phyloP scores from a whole-genome alignment of 2,888 invertebrate species.

The Polymixis lichenea region DNA sequence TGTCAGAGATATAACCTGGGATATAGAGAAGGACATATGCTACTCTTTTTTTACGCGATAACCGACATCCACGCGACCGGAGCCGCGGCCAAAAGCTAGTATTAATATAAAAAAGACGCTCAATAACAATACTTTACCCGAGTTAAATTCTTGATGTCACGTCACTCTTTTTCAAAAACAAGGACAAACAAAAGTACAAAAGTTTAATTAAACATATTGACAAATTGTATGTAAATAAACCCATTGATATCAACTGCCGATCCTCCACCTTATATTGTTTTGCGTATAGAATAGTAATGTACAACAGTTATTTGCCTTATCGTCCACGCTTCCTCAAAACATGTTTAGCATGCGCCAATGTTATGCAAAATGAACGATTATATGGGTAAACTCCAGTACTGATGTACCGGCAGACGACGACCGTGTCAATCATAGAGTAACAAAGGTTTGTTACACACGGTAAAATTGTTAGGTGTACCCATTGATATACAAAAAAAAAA shows the following conservation, averaged over 20 bases:
- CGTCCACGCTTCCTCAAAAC: constrained; percentile 64
- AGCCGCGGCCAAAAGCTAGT: too few relatives aligned
- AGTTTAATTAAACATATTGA: constrained; percentile 4
- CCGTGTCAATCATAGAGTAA: constrained; percentile 17
- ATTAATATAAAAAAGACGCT: neutral
- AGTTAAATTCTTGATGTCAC: neutral
- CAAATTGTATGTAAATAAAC: constrained; percentile 30
- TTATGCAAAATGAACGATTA: constrained; percentile 55
- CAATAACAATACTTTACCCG: neutral
- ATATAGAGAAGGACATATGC: too few relatives aligned
- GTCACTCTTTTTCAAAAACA: constrained; percentile 25
- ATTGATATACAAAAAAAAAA: too few relatives aligned
- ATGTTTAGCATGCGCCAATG: constrained; percentile 54
- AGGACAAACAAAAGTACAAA: constrained; percentile 5
- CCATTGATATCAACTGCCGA: constrained; percentile 31
- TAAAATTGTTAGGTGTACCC: neutral
- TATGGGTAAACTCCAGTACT: constrained; percentile 66
- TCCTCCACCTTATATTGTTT: constrained; percentile 31
- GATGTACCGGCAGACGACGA: constrained; percentile 37
- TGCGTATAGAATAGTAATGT: constrained; percentile 45
- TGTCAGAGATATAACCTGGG: too few relatives aligned
- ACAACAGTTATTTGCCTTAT: constrained; percentile 61
- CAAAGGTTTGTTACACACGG: constrained; percentile 38
- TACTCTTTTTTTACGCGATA: too few relatives aligned
- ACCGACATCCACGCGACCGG: too few relatives aligned